A percentile compares a stretch with the other conserved stretches of the same genome.
Evolutionary conservation across 2,888 invertebrate species (phyloP).

Genomic region (Dorcus parallelipipedus): DNA sequence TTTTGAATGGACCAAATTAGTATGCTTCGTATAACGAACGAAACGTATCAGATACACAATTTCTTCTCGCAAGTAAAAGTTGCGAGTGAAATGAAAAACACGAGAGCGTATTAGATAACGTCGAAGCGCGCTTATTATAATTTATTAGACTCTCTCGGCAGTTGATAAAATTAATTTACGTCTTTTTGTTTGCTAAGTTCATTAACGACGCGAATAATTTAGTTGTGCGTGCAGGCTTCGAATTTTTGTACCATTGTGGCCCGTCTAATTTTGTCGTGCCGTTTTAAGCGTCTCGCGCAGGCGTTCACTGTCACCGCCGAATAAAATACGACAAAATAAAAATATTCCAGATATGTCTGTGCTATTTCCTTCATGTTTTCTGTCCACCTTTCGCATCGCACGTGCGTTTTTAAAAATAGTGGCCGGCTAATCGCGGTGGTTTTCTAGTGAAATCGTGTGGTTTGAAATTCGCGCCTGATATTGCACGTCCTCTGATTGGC

Average conservation of each 20-base stretch:
- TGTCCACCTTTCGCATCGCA: not conserved
- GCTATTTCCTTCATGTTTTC: constrained; percentile 20
- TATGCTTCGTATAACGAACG: not conserved
- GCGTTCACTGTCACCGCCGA: constrained; percentile 27
- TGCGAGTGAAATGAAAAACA: too few relatives aligned
- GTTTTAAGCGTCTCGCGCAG: constrained; percentile 25
- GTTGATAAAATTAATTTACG: not conserved
- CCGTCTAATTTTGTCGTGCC: constrained; percentile 18
- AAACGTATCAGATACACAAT: not conserved
- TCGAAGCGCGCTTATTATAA: not conserved
- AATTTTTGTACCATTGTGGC: constrained; percentile 17
- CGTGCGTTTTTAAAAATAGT: constrained; percentile 5
- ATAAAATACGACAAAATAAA: constrained; percentile 34
- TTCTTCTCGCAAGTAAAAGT: too few relatives aligned
- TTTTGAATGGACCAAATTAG: constrained; percentile 1
- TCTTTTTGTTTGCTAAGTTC: not conserved
- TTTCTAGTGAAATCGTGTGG: not conserved
- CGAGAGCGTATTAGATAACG: not conserved
- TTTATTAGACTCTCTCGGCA: not conserved
- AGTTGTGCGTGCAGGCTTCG: constrained; percentile 5
- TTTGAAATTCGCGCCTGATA: constrained; percentile 12
- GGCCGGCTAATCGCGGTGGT: not conserved
- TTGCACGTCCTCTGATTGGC: not conserved
- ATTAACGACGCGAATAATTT: not conserved
- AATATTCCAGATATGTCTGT: constrained; percentile 32